Percentiles rank a stretch among this genome's conserved stretches.
Conservation (phyloP, 2,888 invertebrate species). For the Cephus nigrinus region DNA sequence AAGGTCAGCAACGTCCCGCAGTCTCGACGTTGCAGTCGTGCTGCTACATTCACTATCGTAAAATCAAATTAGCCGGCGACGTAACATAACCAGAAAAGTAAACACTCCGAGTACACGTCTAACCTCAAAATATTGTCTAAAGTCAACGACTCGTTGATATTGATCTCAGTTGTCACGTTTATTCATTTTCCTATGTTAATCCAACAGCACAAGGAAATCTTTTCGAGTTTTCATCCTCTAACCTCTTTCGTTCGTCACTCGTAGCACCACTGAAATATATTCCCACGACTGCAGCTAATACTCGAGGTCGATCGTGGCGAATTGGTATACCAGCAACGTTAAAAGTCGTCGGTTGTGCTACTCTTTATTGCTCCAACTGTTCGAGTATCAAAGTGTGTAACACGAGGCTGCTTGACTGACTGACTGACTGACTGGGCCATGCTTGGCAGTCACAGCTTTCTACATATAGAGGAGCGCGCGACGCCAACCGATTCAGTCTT, state of each 20-base stretch:
- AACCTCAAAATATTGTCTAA: not conserved
- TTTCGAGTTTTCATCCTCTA: not conserved
- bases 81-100: not conserved
- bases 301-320: not conserved
- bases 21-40: not conserved
- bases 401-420: conserved; percentile 26
- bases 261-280: not conserved
- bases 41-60: not conserved
- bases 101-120: not conserved
- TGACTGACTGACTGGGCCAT: conserved; percentile 7
- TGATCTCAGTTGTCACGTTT: not conserved
- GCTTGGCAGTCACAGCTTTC: conserved; percentile 42
- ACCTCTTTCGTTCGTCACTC: not conserved
- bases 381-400: conserved; percentile 23
- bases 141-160: not conserved
- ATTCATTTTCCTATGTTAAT: not conserved
- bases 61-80: not conserved
- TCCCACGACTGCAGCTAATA: not conserved
- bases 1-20: not conserved
- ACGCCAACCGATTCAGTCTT: conserved; percentile 52
- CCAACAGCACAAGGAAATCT: not conserved
- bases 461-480: conserved; percentile 55
- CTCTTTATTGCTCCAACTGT: not conserved
- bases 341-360: not conserved
- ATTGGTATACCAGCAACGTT: not conserved